Evolutionary conservation across 2,888 invertebrate genomes (phyloP).

Genomic region (Hipparchia semele): DNA sequence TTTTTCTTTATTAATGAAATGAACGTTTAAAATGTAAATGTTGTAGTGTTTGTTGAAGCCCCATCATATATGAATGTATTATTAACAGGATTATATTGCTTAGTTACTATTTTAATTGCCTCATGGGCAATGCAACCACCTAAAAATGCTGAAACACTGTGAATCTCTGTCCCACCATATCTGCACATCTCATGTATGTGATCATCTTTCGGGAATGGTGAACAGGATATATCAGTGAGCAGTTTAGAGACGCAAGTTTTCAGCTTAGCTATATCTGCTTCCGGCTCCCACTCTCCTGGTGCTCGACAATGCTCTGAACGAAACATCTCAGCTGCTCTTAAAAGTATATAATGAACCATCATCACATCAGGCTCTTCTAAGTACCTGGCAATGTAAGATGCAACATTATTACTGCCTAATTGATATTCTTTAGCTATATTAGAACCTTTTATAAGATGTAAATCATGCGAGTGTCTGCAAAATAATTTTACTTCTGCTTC

Average conservation of each 20-base stretch:
- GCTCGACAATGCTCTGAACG: slow-evolving; percentile 93
- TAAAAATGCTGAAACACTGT: slow-evolving; percentile 95
- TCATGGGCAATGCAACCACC: slow-evolving; percentile 98
- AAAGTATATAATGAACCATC: slow-evolving; percentile 94
- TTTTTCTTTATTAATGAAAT: slow-evolving; percentile 31
- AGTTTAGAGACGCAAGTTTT: slow-evolving; percentile 90
- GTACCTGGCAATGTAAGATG: slow-evolving; percentile 84
- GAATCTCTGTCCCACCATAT: slow-evolving; percentile 97
- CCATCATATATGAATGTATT: slow-evolving; percentile 98
- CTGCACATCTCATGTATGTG: slow-evolving; percentile 97
- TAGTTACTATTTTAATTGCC: slow-evolving; percentile 96
- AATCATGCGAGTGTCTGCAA: slow-evolving; percentile 93
- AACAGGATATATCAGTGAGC: slow-evolving; percentile 92
- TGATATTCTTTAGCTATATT: slow-evolving; percentile 93
- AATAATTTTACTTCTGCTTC: slow-evolving; percentile 93
- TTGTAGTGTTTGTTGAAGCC: slow-evolving; percentile 92
- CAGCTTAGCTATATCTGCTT: slow-evolving; percentile 94
- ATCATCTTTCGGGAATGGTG: slow-evolving; percentile 93
- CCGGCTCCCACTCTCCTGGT: slow-evolving; percentile 95
- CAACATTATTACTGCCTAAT: slow-evolving; percentile 79
- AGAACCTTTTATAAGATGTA: slow-evolving; percentile 91
- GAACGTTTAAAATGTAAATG: slow-evolving; percentile 86
- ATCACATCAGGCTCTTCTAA: slow-evolving; percentile 93
- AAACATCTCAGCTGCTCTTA: slow-evolving; percentile 96
- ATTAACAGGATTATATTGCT: slow-evolving; percentile 97